Percentiles rank a stretch among this genome's conserved stretches.
Conservation (phyloP, 2,113 vertebrate genomes). For the Peucedramus taeniatus region DNA sequence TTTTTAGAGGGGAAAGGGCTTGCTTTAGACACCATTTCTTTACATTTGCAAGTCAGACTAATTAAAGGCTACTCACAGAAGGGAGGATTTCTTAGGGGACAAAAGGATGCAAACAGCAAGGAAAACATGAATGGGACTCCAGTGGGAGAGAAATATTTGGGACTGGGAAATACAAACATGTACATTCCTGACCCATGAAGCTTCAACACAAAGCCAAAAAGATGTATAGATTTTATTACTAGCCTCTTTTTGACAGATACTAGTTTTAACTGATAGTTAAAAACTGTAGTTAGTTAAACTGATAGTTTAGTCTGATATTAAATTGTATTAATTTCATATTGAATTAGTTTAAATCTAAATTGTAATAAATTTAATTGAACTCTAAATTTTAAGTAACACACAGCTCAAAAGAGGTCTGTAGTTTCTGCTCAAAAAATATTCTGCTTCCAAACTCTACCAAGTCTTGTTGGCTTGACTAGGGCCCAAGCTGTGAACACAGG, state of each 20-base stretch:
- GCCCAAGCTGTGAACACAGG: neutral
- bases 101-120: neutral
- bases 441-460: neutral
- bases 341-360: neutral
- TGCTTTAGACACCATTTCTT: neutral
- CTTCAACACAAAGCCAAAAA: neutral
- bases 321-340: neutral
- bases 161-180: neutral
- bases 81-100: neutral
- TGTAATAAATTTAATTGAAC: neutral
- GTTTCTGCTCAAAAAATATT: neutral
- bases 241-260: neutral
- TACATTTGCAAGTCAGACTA: neutral
- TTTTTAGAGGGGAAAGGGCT: neutral
- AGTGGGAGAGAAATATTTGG: neutral
- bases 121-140: neutral
- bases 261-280: neutral
- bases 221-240: neutral
- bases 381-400: neutral
- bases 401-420: neutral
- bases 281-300: too few species aligned
- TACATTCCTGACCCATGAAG: neutral
- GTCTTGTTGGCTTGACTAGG: neutral
- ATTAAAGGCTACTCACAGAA: neutral
- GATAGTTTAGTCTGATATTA: neutral